Base-by-base conservation (phyloP, 2,113 vertebrate genomes). In the Callipepla squamata region DNA sequence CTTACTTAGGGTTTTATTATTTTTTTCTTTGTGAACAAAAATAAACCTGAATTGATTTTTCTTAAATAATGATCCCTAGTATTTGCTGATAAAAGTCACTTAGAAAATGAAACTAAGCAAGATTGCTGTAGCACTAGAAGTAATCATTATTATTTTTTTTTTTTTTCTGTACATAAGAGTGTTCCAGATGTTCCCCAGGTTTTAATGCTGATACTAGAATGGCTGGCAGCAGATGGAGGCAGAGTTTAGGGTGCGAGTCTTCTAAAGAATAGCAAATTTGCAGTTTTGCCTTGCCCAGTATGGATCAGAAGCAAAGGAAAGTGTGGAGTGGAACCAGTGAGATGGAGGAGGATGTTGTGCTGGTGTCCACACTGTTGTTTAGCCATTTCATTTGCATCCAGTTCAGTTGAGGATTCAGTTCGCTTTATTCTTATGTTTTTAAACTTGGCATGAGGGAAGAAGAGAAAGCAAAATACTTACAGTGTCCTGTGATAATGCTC, bases 61-160 rank as follows among this genome's bases (percentile, higher is more conserved):
- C 75, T 89, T 95, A 92, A 94, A 96, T 96, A 94, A 44, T 44
- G 15, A 14, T 85, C 51, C 19, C 59, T 85, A 75, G 81, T 72
- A 44, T 67, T 95, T 80, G 70, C 84, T 87, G 84, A 81, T 82
- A 85, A 82, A 92, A 95, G 85, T 89, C 58, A 85, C 81, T 92
- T 94, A 85, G 94, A 84, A 92, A 93, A 79, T 81, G 0, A 95
- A 82, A 92, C 67, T 68, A 81, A 18, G 26, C 14, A 62, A 82
- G 55, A 45, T 47, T 91, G 44, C 77, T 88, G 2, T 73, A 75
- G 59, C 34, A 45, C 78, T 85, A 11, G 69, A 76, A 79, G 69
- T 50, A 38, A 21, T 94, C 40, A 36, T 58, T n/a, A n/a, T n/a
- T n/a, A n/a, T 88, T 92, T 76, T 38, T 11, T 53, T 30, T 30